phyloP scores from a whole-genome alignment of 1,140 invertebrate genomes.

The Trialeurodes vaporariorum region DNA sequence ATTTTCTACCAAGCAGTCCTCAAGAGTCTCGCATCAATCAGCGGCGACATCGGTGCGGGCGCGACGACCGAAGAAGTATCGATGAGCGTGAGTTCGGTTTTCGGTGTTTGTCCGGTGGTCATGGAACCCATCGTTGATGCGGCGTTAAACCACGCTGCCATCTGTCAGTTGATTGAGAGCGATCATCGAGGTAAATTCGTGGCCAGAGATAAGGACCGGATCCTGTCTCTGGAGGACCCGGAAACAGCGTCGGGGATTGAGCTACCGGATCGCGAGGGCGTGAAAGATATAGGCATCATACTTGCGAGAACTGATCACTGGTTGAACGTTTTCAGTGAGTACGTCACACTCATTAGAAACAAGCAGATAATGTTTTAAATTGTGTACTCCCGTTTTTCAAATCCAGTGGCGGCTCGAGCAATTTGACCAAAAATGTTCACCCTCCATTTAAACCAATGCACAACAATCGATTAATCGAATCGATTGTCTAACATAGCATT shows the following conservation, averaged over 20 bases:
- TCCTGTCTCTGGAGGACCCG: too few relatives aligned
- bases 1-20: neutral
- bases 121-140: neutral
- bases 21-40: neutral
- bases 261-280: too few relatives aligned
- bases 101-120: neutral
- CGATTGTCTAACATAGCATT: too few relatives aligned
- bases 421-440: too few relatives aligned
- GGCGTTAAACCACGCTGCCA: neutral
- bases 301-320: neutral
- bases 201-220: neutral
- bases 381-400: too few relatives aligned
- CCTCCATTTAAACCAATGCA: too few relatives aligned
- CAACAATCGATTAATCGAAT: too few relatives aligned
- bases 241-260: too few relatives aligned
- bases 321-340: neutral
- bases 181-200: neutral
- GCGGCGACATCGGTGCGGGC: neutral
- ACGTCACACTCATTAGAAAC: neutral
- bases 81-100: neutral
- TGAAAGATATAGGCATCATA: too few relatives aligned
- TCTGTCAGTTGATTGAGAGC: neutral
- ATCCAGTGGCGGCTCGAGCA: too few relatives aligned
- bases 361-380: too few relatives aligned
- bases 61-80: neutral